These are phyloP conservation scores for Tenthredo scrophulariae DNA, from an alignment of 2,888 invertebrate genomes.

Conservation along the genomic window DNA sequence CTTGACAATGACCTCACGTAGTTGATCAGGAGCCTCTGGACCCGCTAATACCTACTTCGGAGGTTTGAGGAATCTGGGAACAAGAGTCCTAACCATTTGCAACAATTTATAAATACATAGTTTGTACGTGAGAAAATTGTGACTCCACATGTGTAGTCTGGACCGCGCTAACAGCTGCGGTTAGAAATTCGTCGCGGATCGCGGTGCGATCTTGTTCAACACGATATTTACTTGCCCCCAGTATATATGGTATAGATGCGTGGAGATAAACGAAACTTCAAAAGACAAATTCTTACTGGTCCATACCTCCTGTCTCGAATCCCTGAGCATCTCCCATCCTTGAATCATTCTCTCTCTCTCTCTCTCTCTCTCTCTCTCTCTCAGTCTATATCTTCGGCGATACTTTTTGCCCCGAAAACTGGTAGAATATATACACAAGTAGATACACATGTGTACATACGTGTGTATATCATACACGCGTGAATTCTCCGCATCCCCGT, in stretches of 20 bases:
- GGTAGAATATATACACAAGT: not conserved
- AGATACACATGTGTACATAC: too few relatives aligned
- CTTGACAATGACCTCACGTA: slow-evolving; percentile 33
- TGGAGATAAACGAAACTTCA: slow-evolving; percentile 15
- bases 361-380: slow-evolving; percentile 16
- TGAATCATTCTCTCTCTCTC: not conserved
- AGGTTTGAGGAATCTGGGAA: not conserved
- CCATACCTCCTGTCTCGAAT: slow-evolving; percentile 41
- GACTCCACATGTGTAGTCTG: not conserved
- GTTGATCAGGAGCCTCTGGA: not conserved
- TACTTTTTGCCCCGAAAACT: not conserved
- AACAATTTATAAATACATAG: slow-evolving; percentile 16
- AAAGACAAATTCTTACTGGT: slow-evolving; percentile 49
- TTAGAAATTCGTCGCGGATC: slow-evolving; percentile 5
- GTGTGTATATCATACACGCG: not conserved
- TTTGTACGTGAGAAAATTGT: slow-evolving; percentile 25
- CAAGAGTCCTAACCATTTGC: slow-evolving; percentile 16
- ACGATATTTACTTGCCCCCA: slow-evolving; percentile 32
- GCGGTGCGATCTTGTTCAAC: slow-evolving; percentile 29
- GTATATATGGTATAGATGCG: not conserved
- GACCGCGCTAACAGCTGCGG: not conserved
- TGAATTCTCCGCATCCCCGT: not conserved
- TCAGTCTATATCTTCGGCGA: slow-evolving; percentile 13
- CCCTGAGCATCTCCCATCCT: slow-evolving; percentile 35
- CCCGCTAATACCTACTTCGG: not conserved